A percentile compares a stretch with the other conserved stretches of the same genome.
Evolutionary conservation across 2,113 vertebrate species (phyloP).

Genomic region (Cathartes aura): DNA sequence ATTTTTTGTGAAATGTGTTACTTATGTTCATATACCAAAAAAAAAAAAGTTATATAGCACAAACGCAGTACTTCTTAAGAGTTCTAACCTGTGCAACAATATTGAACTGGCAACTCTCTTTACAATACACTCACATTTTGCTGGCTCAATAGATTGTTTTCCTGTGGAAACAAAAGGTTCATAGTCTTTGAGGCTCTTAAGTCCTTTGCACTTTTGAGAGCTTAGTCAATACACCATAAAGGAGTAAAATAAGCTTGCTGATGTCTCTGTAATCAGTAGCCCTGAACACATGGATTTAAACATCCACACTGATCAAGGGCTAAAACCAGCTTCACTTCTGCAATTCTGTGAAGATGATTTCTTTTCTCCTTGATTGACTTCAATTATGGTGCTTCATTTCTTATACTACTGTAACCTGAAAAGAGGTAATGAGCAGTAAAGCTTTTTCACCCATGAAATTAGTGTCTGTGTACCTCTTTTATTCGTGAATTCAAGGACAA

Average conservation of each 20-base stretch:
- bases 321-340: background rate
- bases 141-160: background rate
- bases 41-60: background rate
- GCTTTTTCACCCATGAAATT: conserved; percentile 63
- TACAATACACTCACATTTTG: background rate
- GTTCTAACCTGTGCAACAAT: background rate
- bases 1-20: background rate
- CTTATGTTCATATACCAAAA: background rate
- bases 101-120: background rate
- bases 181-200: background rate
- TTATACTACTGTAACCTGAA: conserved; percentile 23
- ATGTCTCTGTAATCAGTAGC: background rate
- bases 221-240: background rate
- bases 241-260: background rate
- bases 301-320: background rate
- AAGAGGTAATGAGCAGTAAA: conserved; percentile 54
- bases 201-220: background rate
- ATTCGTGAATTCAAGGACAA: conserved; percentile 49
- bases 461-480: conserved; percentile 25
- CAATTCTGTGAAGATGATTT: background rate
- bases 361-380: conserved; percentile 63
- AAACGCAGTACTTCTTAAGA: background rate
- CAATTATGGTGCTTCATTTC: conserved; percentile 58
- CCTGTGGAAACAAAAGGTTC: background rate
- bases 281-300: background rate